Conservation (phyloP, 2,113 vertebrate species). For the Carassius auratus region DNA sequence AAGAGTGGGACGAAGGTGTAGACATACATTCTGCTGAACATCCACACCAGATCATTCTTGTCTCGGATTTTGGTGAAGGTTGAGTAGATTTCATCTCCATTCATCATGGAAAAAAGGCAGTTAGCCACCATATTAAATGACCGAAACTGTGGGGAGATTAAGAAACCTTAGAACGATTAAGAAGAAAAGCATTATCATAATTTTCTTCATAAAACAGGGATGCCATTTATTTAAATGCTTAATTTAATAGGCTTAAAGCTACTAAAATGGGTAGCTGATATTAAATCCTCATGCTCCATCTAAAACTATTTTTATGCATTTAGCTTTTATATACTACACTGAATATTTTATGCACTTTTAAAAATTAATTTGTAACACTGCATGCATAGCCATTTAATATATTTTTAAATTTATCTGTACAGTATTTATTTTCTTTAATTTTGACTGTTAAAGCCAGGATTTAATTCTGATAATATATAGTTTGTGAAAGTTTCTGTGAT, state of each 20-base stretch:
- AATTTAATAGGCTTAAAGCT: neutral
- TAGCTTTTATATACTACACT: too few species aligned
- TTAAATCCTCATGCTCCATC: neutral
- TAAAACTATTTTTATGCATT: too few species aligned
- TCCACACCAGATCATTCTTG: slow-evolving; percentile 89
- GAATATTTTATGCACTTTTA: too few species aligned
- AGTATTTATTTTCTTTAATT: too few species aligned
- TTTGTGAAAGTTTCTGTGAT: neutral
- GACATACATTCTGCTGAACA: slow-evolving; percentile 91
- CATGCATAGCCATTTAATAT: neutral
- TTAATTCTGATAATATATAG: too few species aligned
- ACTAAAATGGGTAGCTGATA: neutral
- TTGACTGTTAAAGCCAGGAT: neutral
- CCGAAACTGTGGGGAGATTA: slow-evolving; percentile 79
- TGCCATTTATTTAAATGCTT: neutral
- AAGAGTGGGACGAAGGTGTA: slow-evolving; percentile 95
- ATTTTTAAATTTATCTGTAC: neutral
- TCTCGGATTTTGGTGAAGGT: slow-evolving; percentile 89
- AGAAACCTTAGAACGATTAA: too few species aligned
- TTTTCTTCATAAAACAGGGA: neutral
- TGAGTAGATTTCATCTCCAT: slow-evolving; percentile 92
- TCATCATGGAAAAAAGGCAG: slow-evolving; percentile 93
- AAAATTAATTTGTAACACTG: too few species aligned
- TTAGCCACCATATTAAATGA: slow-evolving; percentile 88
- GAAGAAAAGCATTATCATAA: neutral